phyloP scores from a whole-genome alignment of 2,888 invertebrate species.

The Dicyrtoma fusca region DNA sequence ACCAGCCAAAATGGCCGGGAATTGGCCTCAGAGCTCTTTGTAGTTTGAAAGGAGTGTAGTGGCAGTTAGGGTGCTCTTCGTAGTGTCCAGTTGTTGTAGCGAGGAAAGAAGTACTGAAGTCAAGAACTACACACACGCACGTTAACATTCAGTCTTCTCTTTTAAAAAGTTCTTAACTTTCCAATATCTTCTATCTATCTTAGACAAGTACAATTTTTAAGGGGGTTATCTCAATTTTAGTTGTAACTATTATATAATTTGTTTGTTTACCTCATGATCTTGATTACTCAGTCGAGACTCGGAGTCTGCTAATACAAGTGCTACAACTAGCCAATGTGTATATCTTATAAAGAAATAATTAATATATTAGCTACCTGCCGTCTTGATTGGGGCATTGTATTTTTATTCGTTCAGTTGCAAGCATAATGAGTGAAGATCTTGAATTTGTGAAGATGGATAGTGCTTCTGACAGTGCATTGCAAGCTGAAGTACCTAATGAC shows the following conservation, averaged over 20 bases:
- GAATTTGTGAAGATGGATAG: conserved; percentile 58
- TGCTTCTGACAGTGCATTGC: conserved; percentile 68
- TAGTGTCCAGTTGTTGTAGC: conserved; percentile 52
- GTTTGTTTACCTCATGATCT: conserved; percentile 22
- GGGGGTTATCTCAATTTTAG: neutral
- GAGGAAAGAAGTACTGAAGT: conserved; percentile 27
- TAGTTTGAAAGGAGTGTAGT: conserved; percentile 56
- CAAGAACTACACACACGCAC: conserved; percentile 33
- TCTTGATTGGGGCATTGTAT: conserved; percentile 24
- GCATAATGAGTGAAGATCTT: conserved; percentile 56
- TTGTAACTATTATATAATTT: neutral
- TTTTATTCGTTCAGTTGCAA: conserved; percentile 22
- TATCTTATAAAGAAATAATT: conserved; percentile 18
- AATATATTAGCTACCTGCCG: conserved; percentile 13
- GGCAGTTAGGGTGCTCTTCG: conserved; percentile 45
- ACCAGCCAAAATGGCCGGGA: conserved; percentile 55
- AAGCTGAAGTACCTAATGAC: conserved; percentile 91
- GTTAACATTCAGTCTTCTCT: conserved; percentile 5
- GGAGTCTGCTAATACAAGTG: conserved; percentile 6
- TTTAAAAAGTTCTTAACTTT: conserved; percentile 5
- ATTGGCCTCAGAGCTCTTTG: conserved; percentile 54
- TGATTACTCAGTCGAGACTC: conserved; percentile 8
- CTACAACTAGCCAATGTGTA: conserved; percentile 24
- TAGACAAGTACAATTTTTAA: conserved; percentile 17
- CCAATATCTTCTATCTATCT: conserved; percentile 1